Conservation (phyloP, 2,888 invertebrate species). For the Nephrocerus scutellatus region DNA sequence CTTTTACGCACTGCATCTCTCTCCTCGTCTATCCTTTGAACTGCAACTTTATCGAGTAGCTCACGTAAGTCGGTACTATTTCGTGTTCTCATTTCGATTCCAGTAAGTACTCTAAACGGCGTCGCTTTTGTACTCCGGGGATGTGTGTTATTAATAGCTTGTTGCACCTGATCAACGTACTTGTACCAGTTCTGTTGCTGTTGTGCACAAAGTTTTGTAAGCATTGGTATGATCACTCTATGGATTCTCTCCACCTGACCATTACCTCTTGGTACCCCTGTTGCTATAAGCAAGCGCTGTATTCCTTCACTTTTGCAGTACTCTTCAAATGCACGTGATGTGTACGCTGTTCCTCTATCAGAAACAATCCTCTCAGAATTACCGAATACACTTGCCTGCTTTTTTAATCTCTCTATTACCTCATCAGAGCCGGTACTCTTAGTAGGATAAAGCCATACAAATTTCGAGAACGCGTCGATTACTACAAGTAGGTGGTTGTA, state of each 20-base stretch:
- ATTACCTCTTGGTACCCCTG: conserved; percentile 32
- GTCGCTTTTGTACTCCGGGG: conserved; percentile 1
- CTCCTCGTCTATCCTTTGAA: background rate
- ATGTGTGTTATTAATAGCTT: conserved; percentile 21
- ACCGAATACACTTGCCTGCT: conserved; percentile 7
- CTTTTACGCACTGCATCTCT: background rate
- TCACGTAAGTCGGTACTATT: too few relatives aligned
- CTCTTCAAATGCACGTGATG: conserved; percentile 30
- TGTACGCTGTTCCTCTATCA: conserved; percentile 40
- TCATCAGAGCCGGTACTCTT: conserved; percentile 29
- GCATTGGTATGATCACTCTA: conserved; percentile 29
- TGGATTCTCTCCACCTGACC: conserved; percentile 37
- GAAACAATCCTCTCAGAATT: conserved; percentile 30
- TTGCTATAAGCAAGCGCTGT: conserved; percentile 27
- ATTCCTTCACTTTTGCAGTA: conserved; percentile 30
- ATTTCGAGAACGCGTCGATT: conserved; percentile 35
- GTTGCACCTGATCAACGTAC: conserved; percentile 15
- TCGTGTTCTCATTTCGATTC: too few relatives aligned
- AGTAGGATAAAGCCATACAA: conserved; percentile 34
- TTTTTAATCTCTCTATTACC: conserved; percentile 24
- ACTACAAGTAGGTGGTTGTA: conserved; percentile 35
- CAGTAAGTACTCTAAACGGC: too few relatives aligned
- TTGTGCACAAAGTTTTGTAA: conserved; percentile 35
- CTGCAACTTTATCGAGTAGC: too few relatives aligned
- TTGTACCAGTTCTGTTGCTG: conserved; percentile 31